Conservation (phyloP, 2,888 invertebrate genomes). For the Hoplodrina ambigua region DNA sequence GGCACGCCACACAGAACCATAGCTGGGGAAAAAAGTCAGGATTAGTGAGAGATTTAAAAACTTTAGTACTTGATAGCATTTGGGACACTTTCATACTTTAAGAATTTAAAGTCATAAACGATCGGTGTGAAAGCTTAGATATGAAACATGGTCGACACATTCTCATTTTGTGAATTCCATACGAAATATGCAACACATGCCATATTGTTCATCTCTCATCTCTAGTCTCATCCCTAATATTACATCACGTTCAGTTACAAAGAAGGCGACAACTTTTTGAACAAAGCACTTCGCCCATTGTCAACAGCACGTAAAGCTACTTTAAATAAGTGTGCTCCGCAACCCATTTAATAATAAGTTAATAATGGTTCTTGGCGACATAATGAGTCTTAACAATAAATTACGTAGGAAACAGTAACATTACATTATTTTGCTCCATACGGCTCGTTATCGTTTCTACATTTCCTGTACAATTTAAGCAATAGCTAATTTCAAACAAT, state of each 20-base stretch:
- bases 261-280: conserved; percentile 22
- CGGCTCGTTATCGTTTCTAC: conserved; percentile 41
- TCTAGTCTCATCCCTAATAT: conserved; percentile 1
- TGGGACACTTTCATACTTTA: background rate
- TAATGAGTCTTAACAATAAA: conserved; percentile 42
- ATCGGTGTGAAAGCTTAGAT: too few relatives aligned
- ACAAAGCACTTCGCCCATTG: conserved; percentile 29
- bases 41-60: background rate
- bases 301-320: conserved; percentile 20
- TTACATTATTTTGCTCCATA: conserved; percentile 32
- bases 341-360: conserved; percentile 16
- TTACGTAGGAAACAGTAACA: conserved; percentile 37
- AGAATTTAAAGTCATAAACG: too few relatives aligned
- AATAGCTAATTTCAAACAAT: conserved; percentile 52
- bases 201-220: background rate
- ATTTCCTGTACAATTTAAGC: conserved; percentile 57
- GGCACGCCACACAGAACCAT: conserved; percentile 81
- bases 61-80: background rate
- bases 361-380: conserved; percentile 12
- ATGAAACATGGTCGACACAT: background rate
- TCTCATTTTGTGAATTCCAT: background rate
- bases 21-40: conserved; percentile 69
- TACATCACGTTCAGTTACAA: conserved; percentile 29
- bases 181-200: background rate
- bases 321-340: conserved; percentile 28